Evolutionary conservation across 2,113 vertebrate genomes (phyloP).

Genomic region (Bufo bufo): DNA sequence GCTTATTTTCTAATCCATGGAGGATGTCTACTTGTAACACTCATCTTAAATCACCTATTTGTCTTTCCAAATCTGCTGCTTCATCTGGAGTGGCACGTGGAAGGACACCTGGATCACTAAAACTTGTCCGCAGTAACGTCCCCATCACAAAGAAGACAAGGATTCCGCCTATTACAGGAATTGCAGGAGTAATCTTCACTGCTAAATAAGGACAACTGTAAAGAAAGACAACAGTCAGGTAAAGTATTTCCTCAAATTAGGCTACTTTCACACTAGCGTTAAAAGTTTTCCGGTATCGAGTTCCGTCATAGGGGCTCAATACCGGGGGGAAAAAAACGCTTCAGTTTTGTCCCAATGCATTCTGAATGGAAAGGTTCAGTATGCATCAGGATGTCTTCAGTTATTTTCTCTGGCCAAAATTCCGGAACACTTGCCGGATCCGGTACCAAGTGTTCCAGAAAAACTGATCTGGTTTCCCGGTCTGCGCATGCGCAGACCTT

Average conservation of each 20-base stretch:
- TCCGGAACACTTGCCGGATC: no score
- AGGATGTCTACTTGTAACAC: not conserved
- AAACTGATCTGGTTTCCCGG: no score
- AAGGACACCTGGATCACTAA: conserved; percentile 93
- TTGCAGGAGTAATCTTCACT: conserved; percentile 82
- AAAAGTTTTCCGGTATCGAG: no score
- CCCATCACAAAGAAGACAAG: conserved; percentile 94
- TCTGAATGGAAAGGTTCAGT: no score
- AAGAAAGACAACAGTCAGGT: conserved; percentile 50
- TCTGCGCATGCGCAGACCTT: no score
- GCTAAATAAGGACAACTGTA: conserved; percentile 88
- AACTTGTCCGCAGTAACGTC: conserved; percentile 91
- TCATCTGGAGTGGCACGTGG: conserved; percentile 90
- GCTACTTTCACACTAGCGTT: not conserved
- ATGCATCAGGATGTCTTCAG: no score
- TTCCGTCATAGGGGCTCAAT: no score
- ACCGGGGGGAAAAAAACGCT: no score
- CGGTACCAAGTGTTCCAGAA: no score
- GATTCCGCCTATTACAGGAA: conserved; percentile 88
- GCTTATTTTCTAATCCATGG: no score
- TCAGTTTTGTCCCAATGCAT: no score
- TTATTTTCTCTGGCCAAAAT: no score
- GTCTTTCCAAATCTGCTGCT: conserved; percentile 92
- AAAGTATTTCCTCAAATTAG: not conserved
- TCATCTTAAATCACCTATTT: conserved; percentile 85